These are phyloP conservation scores for Homarus americanus DNA, from an alignment of 1,140 invertebrate species.

Conservation along the genomic window DNA sequence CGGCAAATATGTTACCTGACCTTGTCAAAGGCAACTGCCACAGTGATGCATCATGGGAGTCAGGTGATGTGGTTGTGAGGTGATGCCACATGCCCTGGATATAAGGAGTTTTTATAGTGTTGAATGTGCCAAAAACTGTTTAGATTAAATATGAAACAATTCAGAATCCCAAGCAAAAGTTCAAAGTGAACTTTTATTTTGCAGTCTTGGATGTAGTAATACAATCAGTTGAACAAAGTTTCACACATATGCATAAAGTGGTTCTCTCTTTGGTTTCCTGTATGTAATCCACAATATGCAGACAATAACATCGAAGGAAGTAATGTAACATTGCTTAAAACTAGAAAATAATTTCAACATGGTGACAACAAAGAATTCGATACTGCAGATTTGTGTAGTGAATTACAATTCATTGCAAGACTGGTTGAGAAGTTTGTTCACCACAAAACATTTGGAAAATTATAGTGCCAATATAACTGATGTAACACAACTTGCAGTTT, in stretches of 20 bases:
- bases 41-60: too few species aligned
- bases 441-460: too few species aligned
- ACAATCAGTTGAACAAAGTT: conserved; percentile 20
- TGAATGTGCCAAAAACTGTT: too few species aligned
- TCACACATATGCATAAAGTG: neutral
- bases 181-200: conserved; percentile 29
- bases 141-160: neutral
- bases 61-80: too few species aligned
- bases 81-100: too few species aligned
- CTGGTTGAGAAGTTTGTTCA: neutral
- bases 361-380: neutral
- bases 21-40: too few species aligned
- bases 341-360: conserved; percentile 2
- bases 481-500: too few species aligned
- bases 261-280: neutral
- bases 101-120: too few species aligned
- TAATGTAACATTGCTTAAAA: neutral
- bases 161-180: conserved; percentile 21
- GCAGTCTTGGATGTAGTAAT: conserved; percentile 1
- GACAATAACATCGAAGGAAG: neutral
- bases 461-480: too few species aligned
- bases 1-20: too few species aligned
- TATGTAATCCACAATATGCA: neutral
- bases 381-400: conserved; percentile 5
- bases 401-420: neutral